Percentiles rank a stretch among this genome's conserved stretches.
Conservation (phyloP, 2,888 invertebrate species). For the Minunthozetes semirufus region DNA sequence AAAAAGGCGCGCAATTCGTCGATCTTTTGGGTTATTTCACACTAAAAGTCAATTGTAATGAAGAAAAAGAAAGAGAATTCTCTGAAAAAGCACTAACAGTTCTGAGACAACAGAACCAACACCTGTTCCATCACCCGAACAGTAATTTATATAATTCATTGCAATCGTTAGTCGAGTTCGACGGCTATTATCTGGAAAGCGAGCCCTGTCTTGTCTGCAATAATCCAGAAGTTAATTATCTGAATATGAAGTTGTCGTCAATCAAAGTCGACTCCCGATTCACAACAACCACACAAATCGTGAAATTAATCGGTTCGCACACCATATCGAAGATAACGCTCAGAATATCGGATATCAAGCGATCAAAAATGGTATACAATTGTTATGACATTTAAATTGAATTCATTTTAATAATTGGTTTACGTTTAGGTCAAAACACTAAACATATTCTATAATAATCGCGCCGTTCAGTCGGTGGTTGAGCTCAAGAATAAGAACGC, state of each 20-base stretch:
- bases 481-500: constrained; percentile 93
- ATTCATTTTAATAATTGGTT: no score
- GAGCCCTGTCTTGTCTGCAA: constrained; percentile 97
- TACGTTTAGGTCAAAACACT: constrained; percentile 62
- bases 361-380: constrained; percentile 75
- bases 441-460: constrained; percentile 93
- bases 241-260: constrained; percentile 81
- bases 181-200: constrained; percentile 91
- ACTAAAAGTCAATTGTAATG: constrained; percentile 53
- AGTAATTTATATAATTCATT: constrained; percentile 84
- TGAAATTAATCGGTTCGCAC: constrained; percentile 89
- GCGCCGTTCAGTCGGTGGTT: constrained; percentile 86
- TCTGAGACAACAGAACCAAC: constrained; percentile 76
- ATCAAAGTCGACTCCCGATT: constrained; percentile 95
- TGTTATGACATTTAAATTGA: not conserved
- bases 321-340: constrained; percentile 89
- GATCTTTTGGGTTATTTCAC: constrained; percentile 93
- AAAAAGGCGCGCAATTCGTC: constrained; percentile 92
- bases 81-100: constrained; percentile 72
- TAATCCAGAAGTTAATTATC: constrained; percentile 88
- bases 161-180: constrained; percentile 87
- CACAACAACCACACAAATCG: constrained; percentile 94
- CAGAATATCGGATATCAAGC: constrained; percentile 86
- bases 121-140: constrained; percentile 85
- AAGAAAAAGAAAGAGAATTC: constrained; percentile 38